These are phyloP conservation scores for Orius laevigatus DNA, from an alignment of 1,140 invertebrate species.

Conservation along the genomic window DNA sequence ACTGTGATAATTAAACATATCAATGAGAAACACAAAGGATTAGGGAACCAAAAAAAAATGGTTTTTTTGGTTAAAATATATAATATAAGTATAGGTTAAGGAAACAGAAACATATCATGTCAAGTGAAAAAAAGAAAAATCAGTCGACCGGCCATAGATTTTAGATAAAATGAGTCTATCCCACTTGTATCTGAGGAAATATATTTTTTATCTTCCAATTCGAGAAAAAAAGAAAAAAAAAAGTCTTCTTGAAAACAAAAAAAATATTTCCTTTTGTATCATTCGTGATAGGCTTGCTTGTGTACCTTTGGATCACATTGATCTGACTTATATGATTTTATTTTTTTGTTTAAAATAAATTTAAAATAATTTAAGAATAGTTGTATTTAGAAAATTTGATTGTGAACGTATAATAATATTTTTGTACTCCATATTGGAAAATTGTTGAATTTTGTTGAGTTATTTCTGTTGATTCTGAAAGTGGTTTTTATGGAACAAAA, in stretches of 20 bases:
- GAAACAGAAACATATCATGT: no score
- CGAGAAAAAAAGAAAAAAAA: not conserved
- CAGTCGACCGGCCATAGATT: no score
- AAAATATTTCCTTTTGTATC: no score
- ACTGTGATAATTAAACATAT: slow-evolving; percentile 16
- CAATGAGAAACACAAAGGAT: slow-evolving; percentile 5
- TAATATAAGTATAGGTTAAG: not conserved
- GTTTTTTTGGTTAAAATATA: not conserved
- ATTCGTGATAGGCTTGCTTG: no score
- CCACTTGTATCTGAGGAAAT: no score
- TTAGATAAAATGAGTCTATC: no score
- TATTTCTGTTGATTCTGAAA: not conserved
- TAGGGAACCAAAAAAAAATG: slow-evolving; percentile 1
- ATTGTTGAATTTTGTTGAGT: slow-evolving; percentile 16
- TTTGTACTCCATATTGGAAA: slow-evolving; percentile 20
- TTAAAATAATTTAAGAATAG: not conserved
- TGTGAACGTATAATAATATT: slow-evolving; percentile 14
- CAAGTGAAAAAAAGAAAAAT: not conserved
- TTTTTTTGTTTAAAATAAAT: not conserved
- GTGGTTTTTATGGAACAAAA: not conserved
- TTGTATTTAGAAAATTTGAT: not conserved
- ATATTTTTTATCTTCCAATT: no score
- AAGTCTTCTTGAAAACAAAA: no score
- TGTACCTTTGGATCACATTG: slow-evolving; percentile 13
- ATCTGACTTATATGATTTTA: slow-evolving; percentile 7